These are phyloP conservation scores for Murina feae DNA, from an alignment of 2,113 vertebrate genomes.

Conservation along the genomic window DNA sequence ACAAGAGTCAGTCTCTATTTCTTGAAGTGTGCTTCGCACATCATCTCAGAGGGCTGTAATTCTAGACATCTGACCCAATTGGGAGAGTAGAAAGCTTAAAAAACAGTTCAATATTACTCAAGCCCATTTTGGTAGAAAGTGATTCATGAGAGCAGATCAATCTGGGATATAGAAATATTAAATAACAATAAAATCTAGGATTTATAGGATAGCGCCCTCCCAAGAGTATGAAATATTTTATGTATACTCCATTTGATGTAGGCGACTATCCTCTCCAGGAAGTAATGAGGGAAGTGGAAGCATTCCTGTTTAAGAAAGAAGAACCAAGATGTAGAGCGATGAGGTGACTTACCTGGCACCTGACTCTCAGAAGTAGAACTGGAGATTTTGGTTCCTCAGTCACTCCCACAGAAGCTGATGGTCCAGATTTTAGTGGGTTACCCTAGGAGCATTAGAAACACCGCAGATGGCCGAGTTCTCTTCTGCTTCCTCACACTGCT, in stretches of 20 bases:
- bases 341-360: not conserved
- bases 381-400: not conserved
- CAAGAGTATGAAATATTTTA: slow-evolving; percentile 21
- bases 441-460: not conserved
- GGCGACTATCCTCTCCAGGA: not conserved
- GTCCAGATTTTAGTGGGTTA: not conserved
- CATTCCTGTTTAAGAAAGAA: slow-evolving; percentile 47
- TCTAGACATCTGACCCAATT: slow-evolving; percentile 41
- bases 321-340: not conserved
- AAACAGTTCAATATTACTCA: slow-evolving; percentile 49
- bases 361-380: not conserved
- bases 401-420: not conserved
- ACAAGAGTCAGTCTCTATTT: not conserved
- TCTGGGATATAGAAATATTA: slow-evolving; percentile 29
- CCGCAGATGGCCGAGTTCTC: not conserved
- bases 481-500: not conserved
- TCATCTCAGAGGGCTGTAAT: slow-evolving; percentile 46
- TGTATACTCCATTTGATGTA: slow-evolving; percentile 16
- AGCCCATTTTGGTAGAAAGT: slow-evolving; percentile 58
- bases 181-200: too few species aligned
- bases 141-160: slow-evolving; percentile 52
- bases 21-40: not conserved
- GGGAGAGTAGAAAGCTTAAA: slow-evolving; percentile 57
- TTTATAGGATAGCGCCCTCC: not conserved
- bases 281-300: not conserved